Base-by-base conservation (phyloP, 2,797 vertebrate genomes). In the Cryptoprocta ferox region DNA sequence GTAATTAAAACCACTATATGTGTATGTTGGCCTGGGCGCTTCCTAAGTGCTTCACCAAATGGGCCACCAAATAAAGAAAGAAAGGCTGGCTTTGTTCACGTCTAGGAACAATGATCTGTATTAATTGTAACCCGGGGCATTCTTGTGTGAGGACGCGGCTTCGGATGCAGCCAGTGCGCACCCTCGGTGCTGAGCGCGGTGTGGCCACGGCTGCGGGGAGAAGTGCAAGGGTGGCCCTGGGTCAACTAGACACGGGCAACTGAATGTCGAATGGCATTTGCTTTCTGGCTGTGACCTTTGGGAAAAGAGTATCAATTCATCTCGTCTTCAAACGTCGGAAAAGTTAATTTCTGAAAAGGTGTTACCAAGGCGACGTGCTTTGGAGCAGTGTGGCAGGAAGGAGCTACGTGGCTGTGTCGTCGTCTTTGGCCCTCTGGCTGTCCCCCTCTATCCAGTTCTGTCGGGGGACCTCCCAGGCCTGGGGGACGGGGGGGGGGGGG, bases 21-120 rank as follows among this genome's bases (percentile, higher is more conserved):
- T 37, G 53, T 96, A 83, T 92, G 83, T 97, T 96, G 98, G 97
- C 98, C 76, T 91, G 97, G 95, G 93, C 91, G 48, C 35, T 84
- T 92, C 96, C 63, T 98, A 98, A 98, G 97, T 98, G 98, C 97
- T 98, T 98, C 98, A 94, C 98, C 98, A 98, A 98, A 98, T 96
- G 98, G 97, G 97, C 97, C 97, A 97, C 97, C 68, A 45, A 95
- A 84, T 76, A 89, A 66, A 96, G 97, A 97, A 93, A 82, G 97
- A 98, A 98, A 99, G 98, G 98, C 63, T 18, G 96, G 97, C 98
- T 98, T 98, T 98, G 98, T 98, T 98, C 97, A 80, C 28, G 42
- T 94, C 97, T n/a, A 21, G 97, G 95, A 97, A 97, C 98, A 97
- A 95, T 96, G 98, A 94, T 98, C 86, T 73, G 95, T 96, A 95